Percentiles rank a stretch among this genome's conserved stretches.
These are phyloP conservation scores for Muscicapa striata DNA, from an alignment of 2,797 vertebrate species.

Conservation along the genomic window DNA sequence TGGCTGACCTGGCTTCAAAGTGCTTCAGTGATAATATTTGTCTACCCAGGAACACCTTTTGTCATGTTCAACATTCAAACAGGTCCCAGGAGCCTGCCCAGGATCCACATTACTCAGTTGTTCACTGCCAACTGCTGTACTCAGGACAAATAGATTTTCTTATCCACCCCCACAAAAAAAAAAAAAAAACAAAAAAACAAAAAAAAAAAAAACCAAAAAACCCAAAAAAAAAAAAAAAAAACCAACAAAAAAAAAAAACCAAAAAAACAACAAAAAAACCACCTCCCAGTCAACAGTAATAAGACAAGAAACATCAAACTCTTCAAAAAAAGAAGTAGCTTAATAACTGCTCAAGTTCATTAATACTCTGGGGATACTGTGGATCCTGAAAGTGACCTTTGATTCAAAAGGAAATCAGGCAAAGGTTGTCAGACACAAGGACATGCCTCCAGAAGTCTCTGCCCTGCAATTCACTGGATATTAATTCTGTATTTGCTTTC, in stretches of 20 bases:
- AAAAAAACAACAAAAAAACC: background rate
- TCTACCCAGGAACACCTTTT: background rate
- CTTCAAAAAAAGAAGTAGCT: background rate
- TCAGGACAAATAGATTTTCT: background rate
- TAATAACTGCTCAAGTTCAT: background rate
- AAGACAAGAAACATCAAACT: background rate
- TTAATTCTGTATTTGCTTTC: background rate
- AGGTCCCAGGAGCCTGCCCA: background rate
- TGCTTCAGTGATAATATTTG: background rate
- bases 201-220: background rate
- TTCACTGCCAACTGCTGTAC: background rate
- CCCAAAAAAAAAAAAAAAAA: no score
- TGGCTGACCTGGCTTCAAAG: background rate
- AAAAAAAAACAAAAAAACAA: no score
- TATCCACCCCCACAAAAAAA: no score
- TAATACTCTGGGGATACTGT: background rate
- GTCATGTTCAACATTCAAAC: background rate
- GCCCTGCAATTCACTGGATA: background rate
- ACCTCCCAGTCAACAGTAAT: background rate
- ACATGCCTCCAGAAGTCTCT: background rate
- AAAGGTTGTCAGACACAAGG: background rate
- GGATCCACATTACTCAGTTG: background rate
- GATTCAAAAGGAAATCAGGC: background rate
- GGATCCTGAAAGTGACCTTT: background rate
- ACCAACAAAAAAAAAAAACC: fast-evolving